Base-by-base conservation (phyloP, 1,140 invertebrate genomes). In the Marisa cornuarietis region DNA sequence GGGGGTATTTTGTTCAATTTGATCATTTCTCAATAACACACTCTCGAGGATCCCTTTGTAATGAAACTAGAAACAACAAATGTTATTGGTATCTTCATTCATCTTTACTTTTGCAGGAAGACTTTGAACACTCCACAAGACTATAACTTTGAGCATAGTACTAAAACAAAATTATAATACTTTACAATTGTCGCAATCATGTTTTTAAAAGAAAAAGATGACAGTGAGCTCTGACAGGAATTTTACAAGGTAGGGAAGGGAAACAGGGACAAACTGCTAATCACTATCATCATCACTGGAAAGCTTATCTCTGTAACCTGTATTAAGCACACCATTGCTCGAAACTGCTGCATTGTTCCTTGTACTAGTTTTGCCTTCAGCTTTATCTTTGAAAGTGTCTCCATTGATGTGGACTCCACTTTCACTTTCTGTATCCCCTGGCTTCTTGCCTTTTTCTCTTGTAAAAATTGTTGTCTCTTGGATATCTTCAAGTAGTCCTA, bases 401-500 rank as follows among this genome's bases (percentile, higher is more conserved):
- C 65, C 65, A 31, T 68, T 31, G 0, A 24, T n/a, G 22, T 68
- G 65, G 65, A 31, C 22, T n/a, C 11, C 26, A 49, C 54, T 62
- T 16, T 63, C 76, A 4, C 24, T 10, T n/a, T 52, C 58, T 14
- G 51, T 49, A 7, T 11, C 24, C 49, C 13, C 49, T 9, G 20
- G 13, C 16, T 68, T 42, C 24, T 77, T 65, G n/a, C 54, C 65
- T n/a, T 24, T 71, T 52, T 78, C 58, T 18, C 61, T 74, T 14
- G 61, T 61, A 74, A 81, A 81, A 9, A 83, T 51, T 10, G 78
- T 79, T 26, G 80, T 81, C 54, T 83, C 82, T 58, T 83, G 80
- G 78, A 83, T 80, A 75, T 83, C 83, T 58, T 83, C 83, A 11
- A 83, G 61, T 18, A 83, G 49, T 61, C 82, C 82, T 83, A 72